phyloP scores from a whole-genome alignment of 2,113 vertebrate genomes.

The Oxyura jamaicensis region DNA sequence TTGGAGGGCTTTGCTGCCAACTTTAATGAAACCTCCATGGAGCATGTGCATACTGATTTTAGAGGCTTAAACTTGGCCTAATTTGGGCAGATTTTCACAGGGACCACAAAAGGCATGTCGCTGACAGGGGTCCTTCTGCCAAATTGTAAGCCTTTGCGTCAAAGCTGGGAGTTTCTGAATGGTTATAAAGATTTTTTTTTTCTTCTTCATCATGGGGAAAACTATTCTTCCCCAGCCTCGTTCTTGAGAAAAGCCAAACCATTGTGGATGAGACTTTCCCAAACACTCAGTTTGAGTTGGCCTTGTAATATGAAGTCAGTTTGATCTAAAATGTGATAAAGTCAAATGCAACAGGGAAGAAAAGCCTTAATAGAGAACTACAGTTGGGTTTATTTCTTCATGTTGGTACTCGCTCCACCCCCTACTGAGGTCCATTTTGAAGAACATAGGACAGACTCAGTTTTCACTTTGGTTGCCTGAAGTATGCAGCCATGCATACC shows the following conservation, averaged over 20 bases:
- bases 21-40: neutral
- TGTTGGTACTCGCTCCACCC: constrained; percentile 49
- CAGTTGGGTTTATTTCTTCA: constrained; percentile 22
- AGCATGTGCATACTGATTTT: constrained; percentile 3
- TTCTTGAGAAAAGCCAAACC: constrained; percentile 30
- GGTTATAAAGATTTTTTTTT: neutral
- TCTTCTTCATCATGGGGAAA: neutral
- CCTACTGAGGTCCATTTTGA: constrained; percentile 23
- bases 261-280: constrained; percentile 10
- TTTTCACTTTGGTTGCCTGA: constrained; percentile 38
- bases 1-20: neutral
- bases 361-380: neutral
- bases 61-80: constrained; percentile 45
- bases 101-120: neutral
- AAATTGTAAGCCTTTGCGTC: constrained; percentile 29
- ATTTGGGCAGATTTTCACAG: constrained; percentile 61
- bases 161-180: constrained; percentile 8
- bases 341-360: neutral
- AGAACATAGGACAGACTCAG: neutral
- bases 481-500: constrained; percentile 13
- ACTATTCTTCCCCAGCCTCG: neutral
- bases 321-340: constrained; percentile 43
- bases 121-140: constrained; percentile 43
- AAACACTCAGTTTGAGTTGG: neutral
- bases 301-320: neutral